phyloP scores from a whole-genome alignment of 2,113 vertebrate genomes.

The Seriola dumerili region DNA sequence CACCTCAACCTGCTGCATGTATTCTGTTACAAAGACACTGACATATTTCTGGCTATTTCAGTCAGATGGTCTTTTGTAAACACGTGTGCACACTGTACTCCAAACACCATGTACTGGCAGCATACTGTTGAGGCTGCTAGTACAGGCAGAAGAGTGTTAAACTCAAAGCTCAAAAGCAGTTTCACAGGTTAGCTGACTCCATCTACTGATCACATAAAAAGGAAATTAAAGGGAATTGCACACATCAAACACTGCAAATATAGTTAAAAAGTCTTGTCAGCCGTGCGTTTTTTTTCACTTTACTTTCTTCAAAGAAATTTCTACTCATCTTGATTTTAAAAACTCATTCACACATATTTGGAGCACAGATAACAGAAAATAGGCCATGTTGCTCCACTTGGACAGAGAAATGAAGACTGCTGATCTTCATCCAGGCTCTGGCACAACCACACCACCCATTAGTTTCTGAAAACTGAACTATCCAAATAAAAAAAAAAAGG shows the following conservation, averaged over 20 bases:
- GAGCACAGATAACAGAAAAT: constrained; percentile 23
- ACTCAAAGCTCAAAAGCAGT: background rate
- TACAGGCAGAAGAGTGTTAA: background rate
- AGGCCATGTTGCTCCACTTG: constrained; percentile 3
- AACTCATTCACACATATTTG: background rate
- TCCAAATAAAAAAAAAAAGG: background rate
- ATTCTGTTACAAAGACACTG: background rate
- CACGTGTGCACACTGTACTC: background rate
- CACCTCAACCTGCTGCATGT: background rate
- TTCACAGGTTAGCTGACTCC: constrained; percentile 14
- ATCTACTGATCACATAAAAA: constrained; percentile 21
- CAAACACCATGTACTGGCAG: background rate
- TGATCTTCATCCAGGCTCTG: constrained; percentile 32
- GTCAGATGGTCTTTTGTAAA: too few species aligned
- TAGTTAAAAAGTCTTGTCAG: background rate
- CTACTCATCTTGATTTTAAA: constrained; percentile 13
- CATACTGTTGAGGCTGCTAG: background rate
- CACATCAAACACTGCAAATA: constrained; percentile 11
- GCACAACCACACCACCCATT: constrained; percentile 1
- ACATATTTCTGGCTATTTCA: background rate
- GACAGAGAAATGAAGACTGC: background rate
- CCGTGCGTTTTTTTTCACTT: too few species aligned
- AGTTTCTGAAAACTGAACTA: constrained; percentile 1
- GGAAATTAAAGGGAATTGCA: constrained; percentile 2
- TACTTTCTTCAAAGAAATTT: constrained; percentile 1